phyloP scores from a whole-genome alignment of 1,140 invertebrate species.

The Ooceraea biroi region DNA sequence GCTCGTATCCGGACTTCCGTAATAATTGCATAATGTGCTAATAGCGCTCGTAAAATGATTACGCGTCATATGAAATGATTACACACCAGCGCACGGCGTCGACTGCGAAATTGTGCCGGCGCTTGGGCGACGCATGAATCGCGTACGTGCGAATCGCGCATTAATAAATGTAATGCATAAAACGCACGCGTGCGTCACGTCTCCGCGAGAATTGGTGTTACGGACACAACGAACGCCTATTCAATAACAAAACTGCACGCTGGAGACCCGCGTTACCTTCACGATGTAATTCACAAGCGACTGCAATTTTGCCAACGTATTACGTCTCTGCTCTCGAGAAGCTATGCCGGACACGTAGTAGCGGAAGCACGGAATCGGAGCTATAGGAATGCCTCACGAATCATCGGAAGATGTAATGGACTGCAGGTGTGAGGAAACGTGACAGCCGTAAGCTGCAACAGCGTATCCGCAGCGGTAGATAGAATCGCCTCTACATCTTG shows the following conservation, averaged over 20 bases:
- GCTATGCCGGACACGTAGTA: slow-evolving; percentile 54
- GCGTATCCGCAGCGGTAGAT: slow-evolving; percentile 34
- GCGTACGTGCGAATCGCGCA: background rate
- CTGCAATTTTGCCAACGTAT: slow-evolving; percentile 52
- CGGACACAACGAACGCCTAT: background rate
- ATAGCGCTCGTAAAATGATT: slow-evolving; percentile 61
- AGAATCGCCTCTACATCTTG: slow-evolving; percentile 37
- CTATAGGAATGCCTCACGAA: slow-evolving; percentile 48
- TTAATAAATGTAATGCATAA: slow-evolving; percentile 39
- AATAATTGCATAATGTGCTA: slow-evolving; percentile 63
- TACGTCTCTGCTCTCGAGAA: slow-evolving; percentile 17
- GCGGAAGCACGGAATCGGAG: slow-evolving; percentile 49
- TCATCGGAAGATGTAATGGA: slow-evolving; percentile 61
- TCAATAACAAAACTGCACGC: background rate
- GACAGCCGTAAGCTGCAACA: slow-evolving; percentile 40
- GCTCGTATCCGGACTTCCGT: slow-evolving; percentile 55
- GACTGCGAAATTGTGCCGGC: slow-evolving; percentile 23
- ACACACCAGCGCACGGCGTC: slow-evolving; percentile 19
- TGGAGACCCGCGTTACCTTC: background rate
- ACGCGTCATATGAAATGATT: slow-evolving; percentile 59
- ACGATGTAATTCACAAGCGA: background rate
- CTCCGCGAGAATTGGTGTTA: background rate
- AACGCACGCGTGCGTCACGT: background rate
- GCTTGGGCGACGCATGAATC: background rate
- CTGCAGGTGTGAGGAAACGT: slow-evolving; percentile 61